Base-by-base conservation (phyloP, 1,140 invertebrate genomes). In the Trachelipus rathkii region DNA sequence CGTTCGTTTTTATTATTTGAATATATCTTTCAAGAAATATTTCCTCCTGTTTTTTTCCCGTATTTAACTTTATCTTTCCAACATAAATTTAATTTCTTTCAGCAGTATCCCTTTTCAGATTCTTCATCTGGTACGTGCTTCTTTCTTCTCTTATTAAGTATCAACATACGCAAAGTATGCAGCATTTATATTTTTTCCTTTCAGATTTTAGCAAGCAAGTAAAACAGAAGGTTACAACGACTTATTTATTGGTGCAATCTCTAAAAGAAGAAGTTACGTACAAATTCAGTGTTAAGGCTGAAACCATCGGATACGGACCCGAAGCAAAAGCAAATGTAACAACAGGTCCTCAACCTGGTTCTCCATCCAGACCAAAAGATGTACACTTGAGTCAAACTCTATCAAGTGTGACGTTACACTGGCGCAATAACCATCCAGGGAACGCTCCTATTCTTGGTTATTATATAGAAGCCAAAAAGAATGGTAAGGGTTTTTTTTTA, bases 221-320 rank as follows among this genome's bases (percentile, higher is more conserved):
- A 0, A 95, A 95, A 83, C 94, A 97, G 84, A 95, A 94, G 85
- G 92, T 97, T 4, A 90, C 90, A 0, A 83, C 82, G 53, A 93
- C 90, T 6, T 91, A 88, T 79, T 86, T 96, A 0, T 87, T 92
- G 9, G 91, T 97, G 10, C 92, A 92, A 83, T 91, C 92, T 72
- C 85, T 99, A 8, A 93, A 95, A 84, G 95, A 98, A 87, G 91
- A 95, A 85, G 92, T 94, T 0, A 92, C 91, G 10, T 98, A 98
- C 84, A 92, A 90, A 13, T 97, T 98, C 84, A 91, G 89, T 15
- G 94, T 98, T 44, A 88, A 92, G 81, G 96, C 95, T 0, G 91
- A 95, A 84, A 98, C 96, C 10, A 88, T 92, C 71, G 93, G 93
- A 82, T 90, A 91, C 84, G 94, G 94, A 0, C 92, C 92, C 0